Conservation (phyloP, 2,113 vertebrate species). For the Cariama cristata region DNA sequence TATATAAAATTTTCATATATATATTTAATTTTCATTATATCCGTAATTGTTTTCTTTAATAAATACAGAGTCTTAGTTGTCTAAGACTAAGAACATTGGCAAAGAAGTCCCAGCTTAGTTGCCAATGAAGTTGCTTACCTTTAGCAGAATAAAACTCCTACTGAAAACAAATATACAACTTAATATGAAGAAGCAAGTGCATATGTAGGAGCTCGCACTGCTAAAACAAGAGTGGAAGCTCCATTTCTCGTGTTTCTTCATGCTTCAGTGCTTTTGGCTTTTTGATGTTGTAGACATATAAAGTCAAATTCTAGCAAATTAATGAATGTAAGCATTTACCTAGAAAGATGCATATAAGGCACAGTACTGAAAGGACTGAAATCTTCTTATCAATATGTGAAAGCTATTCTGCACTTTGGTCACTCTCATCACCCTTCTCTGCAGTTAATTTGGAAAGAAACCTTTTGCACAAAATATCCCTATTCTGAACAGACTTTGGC, state of each 20-base stretch:
- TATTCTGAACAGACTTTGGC: background rate
- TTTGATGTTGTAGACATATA: background rate
- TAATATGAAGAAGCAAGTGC: background rate
- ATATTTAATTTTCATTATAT: background rate
- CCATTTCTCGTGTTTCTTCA: background rate
- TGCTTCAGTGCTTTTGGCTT: background rate
- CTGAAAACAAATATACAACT: background rate
- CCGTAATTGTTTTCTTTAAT: background rate
- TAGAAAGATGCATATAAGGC: background rate
- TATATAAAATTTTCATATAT: no score
- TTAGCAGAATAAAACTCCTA: background rate
- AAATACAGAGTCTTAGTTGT: background rate
- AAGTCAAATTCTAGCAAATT: background rate
- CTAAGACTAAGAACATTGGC: no score
- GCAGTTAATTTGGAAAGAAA: background rate
- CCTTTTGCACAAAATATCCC: background rate
- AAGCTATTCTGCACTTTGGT: background rate
- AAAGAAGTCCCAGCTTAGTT: background rate
- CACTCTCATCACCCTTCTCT: background rate
- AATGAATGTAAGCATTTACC: background rate
- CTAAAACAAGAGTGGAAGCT: background rate
- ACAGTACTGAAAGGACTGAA: background rate
- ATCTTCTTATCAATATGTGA: background rate
- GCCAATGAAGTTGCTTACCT: background rate
- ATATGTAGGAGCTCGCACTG: no score